Evolutionary conservation across 2,888 invertebrate genomes (phyloP).

Genomic region (Leptopilina syphax): DNA sequence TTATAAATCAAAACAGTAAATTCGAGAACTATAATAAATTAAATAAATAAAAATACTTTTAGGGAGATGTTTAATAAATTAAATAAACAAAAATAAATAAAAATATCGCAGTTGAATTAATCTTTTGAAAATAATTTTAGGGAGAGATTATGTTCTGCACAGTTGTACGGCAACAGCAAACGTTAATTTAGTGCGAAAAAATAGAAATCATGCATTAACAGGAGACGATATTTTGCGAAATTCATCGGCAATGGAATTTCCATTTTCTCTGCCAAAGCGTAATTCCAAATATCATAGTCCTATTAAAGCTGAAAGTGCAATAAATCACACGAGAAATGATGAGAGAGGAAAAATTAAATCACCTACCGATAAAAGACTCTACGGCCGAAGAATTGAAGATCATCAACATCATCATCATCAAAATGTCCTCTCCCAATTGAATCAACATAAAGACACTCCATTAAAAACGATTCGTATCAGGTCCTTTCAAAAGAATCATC

Average conservation of each 20-base stretch:
- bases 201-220: conserved; percentile 56
- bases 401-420: conserved; percentile 22
- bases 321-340: not conserved
- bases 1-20: too few relatives aligned
- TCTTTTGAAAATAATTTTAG: conserved; percentile 52
- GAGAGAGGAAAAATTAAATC: conserved; percentile 23
- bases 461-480: conserved; percentile 66
- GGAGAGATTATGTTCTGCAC: conserved; percentile 68
- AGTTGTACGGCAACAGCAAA: conserved; percentile 70
- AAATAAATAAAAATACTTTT: too few relatives aligned
- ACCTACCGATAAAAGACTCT: conserved; percentile 42
- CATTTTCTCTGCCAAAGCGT: conserved; percentile 30
- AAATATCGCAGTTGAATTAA: too few relatives aligned
- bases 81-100: too few relatives aligned
- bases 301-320: conserved; percentile 15
- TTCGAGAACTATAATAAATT: too few relatives aligned
- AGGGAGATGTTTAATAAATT: too few relatives aligned
- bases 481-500: conserved; percentile 57
- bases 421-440: conserved; percentile 39
- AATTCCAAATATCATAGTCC: conserved; percentile 33
- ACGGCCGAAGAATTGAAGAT: conserved; percentile 51
- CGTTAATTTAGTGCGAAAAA: conserved; percentile 64
- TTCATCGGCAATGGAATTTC: conserved; percentile 38
- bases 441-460: conserved; percentile 61
- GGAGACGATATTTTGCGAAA: conserved; percentile 48